phyloP scores from a whole-genome alignment of 2,797 vertebrate species.

The Pipistrellus pipistrellus region DNA sequence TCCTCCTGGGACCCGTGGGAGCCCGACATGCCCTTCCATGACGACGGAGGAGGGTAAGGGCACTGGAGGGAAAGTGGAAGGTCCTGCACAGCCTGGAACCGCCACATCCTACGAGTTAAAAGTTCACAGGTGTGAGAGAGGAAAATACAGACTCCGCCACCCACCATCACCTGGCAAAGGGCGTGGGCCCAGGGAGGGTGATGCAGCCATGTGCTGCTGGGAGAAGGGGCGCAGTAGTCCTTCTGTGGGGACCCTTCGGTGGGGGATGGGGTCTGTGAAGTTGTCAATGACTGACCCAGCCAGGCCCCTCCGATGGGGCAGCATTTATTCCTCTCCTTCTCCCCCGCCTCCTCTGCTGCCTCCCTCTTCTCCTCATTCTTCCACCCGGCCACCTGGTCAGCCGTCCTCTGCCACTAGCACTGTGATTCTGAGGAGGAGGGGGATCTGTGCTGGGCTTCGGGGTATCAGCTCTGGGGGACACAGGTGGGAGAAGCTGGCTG shows the following conservation, averaged over 20 bases:
- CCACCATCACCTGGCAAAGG: not conserved
- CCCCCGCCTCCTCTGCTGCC: accelerated
- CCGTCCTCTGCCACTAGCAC: not conserved
- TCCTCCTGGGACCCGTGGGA: not conserved
- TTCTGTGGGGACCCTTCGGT: not conserved
- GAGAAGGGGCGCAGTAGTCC: not conserved
- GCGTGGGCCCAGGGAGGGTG: too few relatives aligned
- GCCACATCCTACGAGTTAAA: too few relatives aligned
- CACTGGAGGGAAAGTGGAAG: accelerated
- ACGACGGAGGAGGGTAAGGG: accelerated
- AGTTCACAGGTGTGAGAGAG: not conserved
- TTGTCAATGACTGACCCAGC: not conserved
- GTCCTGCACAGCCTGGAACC: not conserved
- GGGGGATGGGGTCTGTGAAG: accelerated
- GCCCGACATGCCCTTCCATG: not conserved
- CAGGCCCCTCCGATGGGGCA: not conserved
- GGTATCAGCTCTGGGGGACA: not conserved
- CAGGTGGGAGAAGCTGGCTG: not conserved
- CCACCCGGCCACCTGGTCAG: not conserved
- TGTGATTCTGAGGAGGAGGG: not conserved
- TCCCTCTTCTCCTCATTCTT: not conserved
- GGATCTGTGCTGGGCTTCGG: not conserved
- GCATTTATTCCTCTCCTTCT: not conserved
- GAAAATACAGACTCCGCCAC: not conserved
- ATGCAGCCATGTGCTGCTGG: not conserved